Evolutionary conservation across 2,888 invertebrate genomes (phyloP), one percentile per base, ranked within the genome.

Genomic region (Oconnorella tubifera): DNA sequence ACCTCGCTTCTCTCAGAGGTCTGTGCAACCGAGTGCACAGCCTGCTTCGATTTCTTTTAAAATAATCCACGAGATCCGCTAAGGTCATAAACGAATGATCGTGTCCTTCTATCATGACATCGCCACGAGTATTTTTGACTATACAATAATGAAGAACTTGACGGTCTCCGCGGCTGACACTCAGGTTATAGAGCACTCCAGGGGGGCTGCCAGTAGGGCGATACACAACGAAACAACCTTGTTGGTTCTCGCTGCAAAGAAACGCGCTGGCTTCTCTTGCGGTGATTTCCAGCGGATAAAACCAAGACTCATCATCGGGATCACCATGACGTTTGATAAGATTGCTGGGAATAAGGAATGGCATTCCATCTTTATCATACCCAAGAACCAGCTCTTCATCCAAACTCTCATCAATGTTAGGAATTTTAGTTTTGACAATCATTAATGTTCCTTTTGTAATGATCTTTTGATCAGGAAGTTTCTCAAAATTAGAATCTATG

Each of bases 191-290:
- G 10, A 65, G 53, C 3, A 55, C 65, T 3, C 56, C 49, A 1
- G 64, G 53, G 19, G 25, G 31, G 2, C 31, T 27, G 23, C 49
- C 60, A 10, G 33, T 56, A 0, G 71, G 63, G 19, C 53, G 33
- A 56, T 73, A 72, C 23, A 73, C 72, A 10, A 73, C 14, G 53
- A 73, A 73, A 49, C 72, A 72, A 10, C 73, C 73, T 28, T 70
- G 68, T 56, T 72, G 72, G 27, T 65, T 68, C 57, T 72, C 72
- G 19, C 33, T 29, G 10, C 14, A 33, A 27, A 73, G 63, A 48
- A 73, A 72, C 27, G 72, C 40, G 6, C 70, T 68, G 33, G 73
- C 73, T 33, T 73, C 71, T 10, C 68, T 56, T 4, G 71, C 62
- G 25, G 69, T 61, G 2, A 73, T 61, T 10, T 58, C 53, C 48